Conservation (phyloP, 2,888 invertebrate species). For the Ischnura elegans region DNA sequence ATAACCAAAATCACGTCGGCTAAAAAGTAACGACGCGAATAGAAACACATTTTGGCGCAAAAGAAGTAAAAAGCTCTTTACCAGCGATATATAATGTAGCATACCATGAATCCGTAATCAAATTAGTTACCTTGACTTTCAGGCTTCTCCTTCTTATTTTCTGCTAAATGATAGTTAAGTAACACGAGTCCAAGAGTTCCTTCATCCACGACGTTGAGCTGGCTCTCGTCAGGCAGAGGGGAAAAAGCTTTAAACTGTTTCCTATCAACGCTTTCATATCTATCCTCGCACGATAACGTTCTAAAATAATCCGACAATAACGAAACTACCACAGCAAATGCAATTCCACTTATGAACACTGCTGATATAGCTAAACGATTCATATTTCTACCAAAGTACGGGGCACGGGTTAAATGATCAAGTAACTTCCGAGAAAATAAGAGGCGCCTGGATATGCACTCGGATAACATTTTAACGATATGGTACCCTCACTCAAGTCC, state of each 20-base stretch:
- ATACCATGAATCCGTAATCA: too few relatives aligned
- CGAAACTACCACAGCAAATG: conserved; percentile 70
- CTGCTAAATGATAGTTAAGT: conserved; percentile 66
- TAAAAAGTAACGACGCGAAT: too few relatives aligned
- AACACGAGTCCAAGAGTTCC: conserved; percentile 69
- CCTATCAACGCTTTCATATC: conserved; percentile 50
- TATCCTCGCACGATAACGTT: conserved; percentile 46
- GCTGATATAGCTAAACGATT: conserved; percentile 70
- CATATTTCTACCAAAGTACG: conserved; percentile 69
- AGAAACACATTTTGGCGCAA: too few relatives aligned
- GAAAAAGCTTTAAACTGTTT: conserved; percentile 69
- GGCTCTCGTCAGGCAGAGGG: conserved; percentile 71
- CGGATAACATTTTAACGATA: conserved; percentile 4
- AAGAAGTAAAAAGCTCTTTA: too few relatives aligned
- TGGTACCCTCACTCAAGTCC: not conserved
- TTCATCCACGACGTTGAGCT: conserved; percentile 71
- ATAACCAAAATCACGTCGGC: too few relatives aligned
- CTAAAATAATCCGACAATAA: conserved; percentile 70
- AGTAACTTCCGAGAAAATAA: not conserved
- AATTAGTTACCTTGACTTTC: conserved; percentile 30
- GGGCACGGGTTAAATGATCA: not conserved
- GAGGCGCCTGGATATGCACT: not conserved
- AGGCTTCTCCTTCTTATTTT: conserved; percentile 12
- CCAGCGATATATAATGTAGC: too few relatives aligned
- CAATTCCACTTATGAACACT: conserved; percentile 71